These are phyloP conservation scores for Petrophora chlorosata DNA, from an alignment of 2,888 invertebrate genomes.

Conservation along the genomic window DNA sequence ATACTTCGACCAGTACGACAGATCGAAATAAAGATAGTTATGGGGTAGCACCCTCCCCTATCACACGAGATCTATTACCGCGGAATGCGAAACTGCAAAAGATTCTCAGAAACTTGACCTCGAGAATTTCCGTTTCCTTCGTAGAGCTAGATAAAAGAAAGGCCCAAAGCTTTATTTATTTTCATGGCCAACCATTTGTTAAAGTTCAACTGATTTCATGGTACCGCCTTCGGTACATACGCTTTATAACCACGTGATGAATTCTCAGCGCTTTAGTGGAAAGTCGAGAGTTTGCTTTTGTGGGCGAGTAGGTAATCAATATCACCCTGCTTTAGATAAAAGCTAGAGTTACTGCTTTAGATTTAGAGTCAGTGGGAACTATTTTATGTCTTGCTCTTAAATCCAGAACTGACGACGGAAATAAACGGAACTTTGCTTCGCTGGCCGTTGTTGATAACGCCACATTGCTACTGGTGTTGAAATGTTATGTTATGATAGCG, in stretches of 20 bases:
- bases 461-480: too few relatives aligned
- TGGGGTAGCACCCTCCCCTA: slow-evolving; percentile 43
- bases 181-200: slow-evolving; percentile 64
- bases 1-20: too few relatives aligned
- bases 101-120: slow-evolving; percentile 55
- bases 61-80: slow-evolving; percentile 59
- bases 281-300: slow-evolving; percentile 13
- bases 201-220: slow-evolving; percentile 56
- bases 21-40: slow-evolving; percentile 18
- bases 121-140: slow-evolving; percentile 50
- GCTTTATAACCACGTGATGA: slow-evolving; percentile 22
- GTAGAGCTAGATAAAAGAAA: slow-evolving; percentile 56
- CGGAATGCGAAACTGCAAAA: slow-evolving; percentile 50
- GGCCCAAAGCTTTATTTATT: slow-evolving; percentile 66
- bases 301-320: slow-evolving; percentile 8
- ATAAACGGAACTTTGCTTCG: not conserved
- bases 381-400: slow-evolving; percentile 1
- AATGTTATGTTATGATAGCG: too few relatives aligned
- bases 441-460: too few relatives aligned
- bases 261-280: slow-evolving; percentile 12
- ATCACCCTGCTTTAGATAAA: slow-evolving; percentile 11
- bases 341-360: not conserved
- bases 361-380: not conserved
- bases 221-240: slow-evolving; percentile 37
- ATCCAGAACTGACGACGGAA: slow-evolving; percentile 1